Base-by-base conservation (phyloP, 1,140 invertebrate genomes). In the Drosophila truncata region DNA sequence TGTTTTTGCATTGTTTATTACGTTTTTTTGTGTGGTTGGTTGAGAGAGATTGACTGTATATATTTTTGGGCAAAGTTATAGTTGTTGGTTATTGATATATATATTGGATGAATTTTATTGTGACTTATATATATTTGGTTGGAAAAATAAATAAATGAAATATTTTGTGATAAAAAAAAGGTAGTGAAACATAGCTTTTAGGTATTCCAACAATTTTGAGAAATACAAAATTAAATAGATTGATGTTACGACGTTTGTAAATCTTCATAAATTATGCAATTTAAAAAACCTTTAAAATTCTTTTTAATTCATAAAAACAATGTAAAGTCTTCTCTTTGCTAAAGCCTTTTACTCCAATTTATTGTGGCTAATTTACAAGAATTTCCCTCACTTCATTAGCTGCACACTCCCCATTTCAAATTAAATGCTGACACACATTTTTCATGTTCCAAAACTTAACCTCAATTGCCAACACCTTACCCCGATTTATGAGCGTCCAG, bases 401-500 rank as follows among this genome's bases (percentile, higher is more conserved):
- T 25, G 60, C 41, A 39, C 31, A 47, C 64, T 39, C 16, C 16
- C 18, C 27, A 39, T 7, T 5, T 14, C 23, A 16, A 37, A 47
- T 58, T 33, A 39, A 50, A n/a, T 9, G 37, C 69, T 73, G 70
- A 72, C 70, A 73, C 44, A 73, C 67, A 72, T 73, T 72, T 71
- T 73, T 73, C 67, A 29, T 72, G 70, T 72, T 60, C 23, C 54
- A 58, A 55, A 55, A 63, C 60, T 63, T 74, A 81, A 55, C 78
- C 82, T 44, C 80, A 82, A 82, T 78, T 72, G 69, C 66, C 50
- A 31, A 55, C 65, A 64, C 46, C 23, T 69, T 66, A 61, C 25
- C 76, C 57, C 50, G 72, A 82, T 81, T 66, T 75, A 31, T 46
- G 33, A 20, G 20, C 18, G 20, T 55, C 20, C 52, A 55, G 52